phyloP scores from a whole-genome alignment of 2,888 invertebrate species.

The Chesias legatella region DNA sequence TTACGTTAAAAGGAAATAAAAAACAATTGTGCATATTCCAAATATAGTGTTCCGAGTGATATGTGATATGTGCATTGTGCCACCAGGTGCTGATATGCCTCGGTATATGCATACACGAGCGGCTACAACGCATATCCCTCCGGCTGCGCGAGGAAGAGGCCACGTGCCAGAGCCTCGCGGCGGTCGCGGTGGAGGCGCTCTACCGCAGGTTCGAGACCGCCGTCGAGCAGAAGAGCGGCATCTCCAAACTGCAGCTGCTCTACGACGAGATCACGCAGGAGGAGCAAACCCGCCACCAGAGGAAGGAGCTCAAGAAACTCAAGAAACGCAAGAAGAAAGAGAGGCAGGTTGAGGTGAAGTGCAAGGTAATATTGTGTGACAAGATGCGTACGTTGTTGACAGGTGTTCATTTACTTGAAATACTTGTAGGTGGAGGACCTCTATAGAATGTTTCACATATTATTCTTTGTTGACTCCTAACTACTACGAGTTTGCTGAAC shows the following conservation, averaged over 20 bases:
- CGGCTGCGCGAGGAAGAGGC: slow-evolving; percentile 94
- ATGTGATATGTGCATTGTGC: no score
- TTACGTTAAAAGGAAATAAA: no score
- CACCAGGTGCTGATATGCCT: slow-evolving; percentile 91
- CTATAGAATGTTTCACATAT: no score
- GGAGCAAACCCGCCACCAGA: slow-evolving; percentile 90
- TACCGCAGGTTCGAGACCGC: slow-evolving; percentile 94
- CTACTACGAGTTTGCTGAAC: no score
- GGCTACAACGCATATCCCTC: slow-evolving; percentile 92
- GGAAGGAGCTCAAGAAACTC: slow-evolving; percentile 93
- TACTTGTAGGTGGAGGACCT: no score
- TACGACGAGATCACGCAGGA: slow-evolving; percentile 94
- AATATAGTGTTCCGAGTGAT: no score
- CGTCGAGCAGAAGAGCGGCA: slow-evolving; percentile 92
- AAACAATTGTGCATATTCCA: no score
- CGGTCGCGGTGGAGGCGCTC: slow-evolving; percentile 92
- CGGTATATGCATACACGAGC: slow-evolving; percentile 95
- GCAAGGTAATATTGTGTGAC: slow-evolving; percentile 49
- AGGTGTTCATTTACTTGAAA: no score
- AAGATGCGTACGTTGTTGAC: no score
- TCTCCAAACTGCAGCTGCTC: slow-evolving; percentile 92
- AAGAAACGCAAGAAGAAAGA: slow-evolving; percentile 87
- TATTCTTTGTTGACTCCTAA: no score
- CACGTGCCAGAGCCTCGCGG: slow-evolving; percentile 95
- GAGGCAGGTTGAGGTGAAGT: slow-evolving; percentile 65